Evolutionary conservation across 2,113 vertebrate genomes (phyloP).

Genomic region (Nematolebias whitei): DNA sequence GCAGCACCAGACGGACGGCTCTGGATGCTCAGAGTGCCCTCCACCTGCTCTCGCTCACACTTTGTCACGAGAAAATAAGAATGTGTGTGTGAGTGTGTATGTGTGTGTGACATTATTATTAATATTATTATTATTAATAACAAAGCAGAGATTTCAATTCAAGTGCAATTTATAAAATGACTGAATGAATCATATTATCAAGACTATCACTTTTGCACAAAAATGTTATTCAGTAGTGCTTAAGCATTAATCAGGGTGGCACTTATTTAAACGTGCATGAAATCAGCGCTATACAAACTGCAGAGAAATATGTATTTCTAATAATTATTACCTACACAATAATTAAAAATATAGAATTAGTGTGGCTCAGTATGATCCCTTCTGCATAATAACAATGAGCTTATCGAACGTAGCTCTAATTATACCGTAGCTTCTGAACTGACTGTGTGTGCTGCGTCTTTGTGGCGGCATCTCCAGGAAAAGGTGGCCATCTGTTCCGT

Average conservation of each 20-base stretch:
- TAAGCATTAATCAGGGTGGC: no score
- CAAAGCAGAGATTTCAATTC: not conserved
- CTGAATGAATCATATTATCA: not conserved
- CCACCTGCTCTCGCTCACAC: slow-evolving; percentile 65
- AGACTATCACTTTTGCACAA: not conserved
- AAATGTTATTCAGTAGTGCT: not conserved
- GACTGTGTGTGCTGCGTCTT: slow-evolving; percentile 46
- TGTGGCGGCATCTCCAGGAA: slow-evolving; percentile 64
- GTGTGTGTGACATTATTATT: no score
- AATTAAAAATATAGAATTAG: not conserved
- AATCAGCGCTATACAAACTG: not conserved
- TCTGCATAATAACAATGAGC: slow-evolving; percentile 42
- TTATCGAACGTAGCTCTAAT: slow-evolving; percentile 48
- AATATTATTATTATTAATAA: no score
- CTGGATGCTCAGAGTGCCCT: slow-evolving; percentile 61
- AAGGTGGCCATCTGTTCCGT: slow-evolving; percentile 76
- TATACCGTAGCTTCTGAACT: slow-evolving; percentile 37
- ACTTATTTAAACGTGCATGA: not conserved
- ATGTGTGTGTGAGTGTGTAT: slow-evolving; percentile 16
- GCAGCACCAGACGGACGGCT: slow-evolving; percentile 67
- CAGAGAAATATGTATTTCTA: not conserved
- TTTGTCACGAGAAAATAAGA: slow-evolving; percentile 51
- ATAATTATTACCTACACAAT: not conserved
- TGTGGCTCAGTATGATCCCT: slow-evolving; percentile 8
- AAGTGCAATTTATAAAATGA: not conserved